A percentile compares a stretch with the other conserved stretches of the same genome.
These are phyloP conservation scores for Gymnocephalus cernua DNA, from an alignment of 2,113 vertebrate genomes.

Conservation along the genomic window DNA sequence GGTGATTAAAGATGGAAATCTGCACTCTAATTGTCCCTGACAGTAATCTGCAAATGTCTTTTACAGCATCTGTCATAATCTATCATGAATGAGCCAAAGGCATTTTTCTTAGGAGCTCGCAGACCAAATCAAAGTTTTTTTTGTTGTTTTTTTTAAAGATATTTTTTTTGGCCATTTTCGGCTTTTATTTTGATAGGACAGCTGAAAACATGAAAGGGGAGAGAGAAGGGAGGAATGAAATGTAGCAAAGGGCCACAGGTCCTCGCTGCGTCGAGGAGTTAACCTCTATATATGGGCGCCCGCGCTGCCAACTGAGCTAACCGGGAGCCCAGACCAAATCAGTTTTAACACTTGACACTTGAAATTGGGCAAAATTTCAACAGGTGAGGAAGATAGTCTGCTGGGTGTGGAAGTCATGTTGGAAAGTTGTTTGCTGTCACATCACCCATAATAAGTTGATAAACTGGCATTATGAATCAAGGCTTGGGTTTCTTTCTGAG, in stretches of 20 bases:
- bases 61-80: constrained; percentile 6
- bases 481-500: neutral
- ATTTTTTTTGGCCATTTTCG: no score
- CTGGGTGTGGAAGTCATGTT: neutral
- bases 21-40: neutral
- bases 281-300: no score
- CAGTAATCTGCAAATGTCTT: neutral
- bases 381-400: neutral
- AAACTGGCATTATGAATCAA: neutral
- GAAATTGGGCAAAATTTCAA: neutral
- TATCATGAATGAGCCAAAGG: neutral
- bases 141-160: no score
- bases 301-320: no score
- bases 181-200: no score
- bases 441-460: neutral
- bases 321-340: neutral
- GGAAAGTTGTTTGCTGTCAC: neutral
- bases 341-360: neutral
- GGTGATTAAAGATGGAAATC: constrained; percentile 9
- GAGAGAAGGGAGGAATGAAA: no score
- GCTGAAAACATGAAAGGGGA: no score
- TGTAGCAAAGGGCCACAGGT: no score
- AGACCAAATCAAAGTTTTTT: neutral
- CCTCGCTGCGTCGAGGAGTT: no score
- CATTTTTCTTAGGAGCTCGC: neutral